Evolutionary conservation across 2,113 vertebrate species (phyloP).

Genomic region (Tretioscincus oriximinensis): DNA sequence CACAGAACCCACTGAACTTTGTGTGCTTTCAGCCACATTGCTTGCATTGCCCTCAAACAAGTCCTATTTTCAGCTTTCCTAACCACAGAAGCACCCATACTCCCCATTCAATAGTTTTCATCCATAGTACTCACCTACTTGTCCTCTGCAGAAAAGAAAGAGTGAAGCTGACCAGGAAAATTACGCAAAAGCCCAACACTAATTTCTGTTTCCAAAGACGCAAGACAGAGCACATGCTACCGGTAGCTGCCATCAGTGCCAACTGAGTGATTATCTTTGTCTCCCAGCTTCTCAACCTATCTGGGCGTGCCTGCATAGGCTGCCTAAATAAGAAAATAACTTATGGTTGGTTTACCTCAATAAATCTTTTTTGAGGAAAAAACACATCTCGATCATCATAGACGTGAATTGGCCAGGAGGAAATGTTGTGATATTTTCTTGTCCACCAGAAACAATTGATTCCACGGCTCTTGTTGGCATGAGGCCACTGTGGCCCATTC

Average conservation of each 20-base stretch:
- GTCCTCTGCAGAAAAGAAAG: neutral
- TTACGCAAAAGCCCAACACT: neutral
- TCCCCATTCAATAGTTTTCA: neutral
- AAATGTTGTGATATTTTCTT: too few species aligned
- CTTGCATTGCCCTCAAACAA: too few species aligned
- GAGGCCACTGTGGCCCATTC: neutral
- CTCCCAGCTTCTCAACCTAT: neutral
- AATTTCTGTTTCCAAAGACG: neutral
- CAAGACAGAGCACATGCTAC: neutral
- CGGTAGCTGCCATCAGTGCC: neutral
- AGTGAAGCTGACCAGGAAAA: neutral
- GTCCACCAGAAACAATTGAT: neutral
- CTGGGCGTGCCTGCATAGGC: neutral
- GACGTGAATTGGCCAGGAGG: neutral
- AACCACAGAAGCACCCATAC: neutral
- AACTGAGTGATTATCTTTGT: neutral
- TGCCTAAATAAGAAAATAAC: accelerated
- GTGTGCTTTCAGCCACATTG: too few species aligned
- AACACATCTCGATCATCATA: neutral
- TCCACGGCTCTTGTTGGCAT: too few species aligned
- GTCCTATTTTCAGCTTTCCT: neutral
- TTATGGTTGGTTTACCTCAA: neutral
- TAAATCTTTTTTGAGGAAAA: neutral
- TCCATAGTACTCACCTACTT: neutral
- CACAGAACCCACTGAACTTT: too few species aligned